Conservation (phyloP, 2,797 vertebrate species). For the Centroberyx gerrardi region DNA sequence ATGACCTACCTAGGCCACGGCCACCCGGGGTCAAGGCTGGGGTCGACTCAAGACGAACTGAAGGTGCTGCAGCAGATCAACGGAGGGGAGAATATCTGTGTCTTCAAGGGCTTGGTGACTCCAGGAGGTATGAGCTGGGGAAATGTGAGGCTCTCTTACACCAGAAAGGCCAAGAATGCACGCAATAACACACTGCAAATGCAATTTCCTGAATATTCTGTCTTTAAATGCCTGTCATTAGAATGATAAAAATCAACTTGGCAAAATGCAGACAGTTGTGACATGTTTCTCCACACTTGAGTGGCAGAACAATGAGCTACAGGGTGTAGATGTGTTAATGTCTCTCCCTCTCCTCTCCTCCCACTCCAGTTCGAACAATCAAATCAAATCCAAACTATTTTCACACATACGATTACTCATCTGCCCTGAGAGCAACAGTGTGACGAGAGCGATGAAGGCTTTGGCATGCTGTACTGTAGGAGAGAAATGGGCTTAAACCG, state of each 20-base stretch:
- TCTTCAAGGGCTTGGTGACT: conserved; percentile 85
- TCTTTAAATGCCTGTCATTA: too few species aligned
- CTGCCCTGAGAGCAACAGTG: conserved; percentile 19
- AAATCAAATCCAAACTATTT: neutral
- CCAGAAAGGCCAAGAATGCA: neutral
- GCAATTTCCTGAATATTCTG: too few species aligned
- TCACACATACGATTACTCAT: conserved; percentile 32
- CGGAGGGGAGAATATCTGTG: conserved; percentile 87
- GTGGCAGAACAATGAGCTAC: too few species aligned
- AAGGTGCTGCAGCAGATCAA: conserved; percentile 88
- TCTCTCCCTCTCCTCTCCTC: too few species aligned
- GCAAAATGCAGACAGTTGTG: too few species aligned
- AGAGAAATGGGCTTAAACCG: conserved; percentile 11
- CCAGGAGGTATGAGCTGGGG: conserved; percentile 81
- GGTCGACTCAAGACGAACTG: conserved; percentile 81
- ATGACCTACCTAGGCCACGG: conserved; percentile 86
- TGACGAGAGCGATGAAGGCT: conserved; percentile 21
- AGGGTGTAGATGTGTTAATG: too few species aligned
- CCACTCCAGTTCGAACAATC: too few species aligned
- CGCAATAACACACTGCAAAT: too few species aligned
- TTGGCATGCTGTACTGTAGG: neutral
- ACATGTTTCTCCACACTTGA: too few species aligned
- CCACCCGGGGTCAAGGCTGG: conserved; percentile 38
- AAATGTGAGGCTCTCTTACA: neutral
- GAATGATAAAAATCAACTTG: too few species aligned